These are phyloP conservation scores for Tuta absoluta DNA, from an alignment of 2,888 invertebrate species.

Conservation along the genomic window DNA sequence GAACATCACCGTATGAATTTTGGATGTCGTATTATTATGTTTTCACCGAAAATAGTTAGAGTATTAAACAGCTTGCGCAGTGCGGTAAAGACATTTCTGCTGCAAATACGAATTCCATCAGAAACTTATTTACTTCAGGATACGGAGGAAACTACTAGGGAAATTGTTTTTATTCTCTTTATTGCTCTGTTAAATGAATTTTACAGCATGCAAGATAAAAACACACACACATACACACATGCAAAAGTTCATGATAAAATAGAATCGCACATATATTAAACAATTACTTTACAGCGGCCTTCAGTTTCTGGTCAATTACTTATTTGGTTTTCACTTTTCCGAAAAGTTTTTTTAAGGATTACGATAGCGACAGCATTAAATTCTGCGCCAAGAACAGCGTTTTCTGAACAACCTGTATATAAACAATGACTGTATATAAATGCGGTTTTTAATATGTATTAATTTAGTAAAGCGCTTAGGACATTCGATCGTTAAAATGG, in stretches of 20 bases:
- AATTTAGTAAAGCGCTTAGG: neutral
- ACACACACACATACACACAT: neutral
- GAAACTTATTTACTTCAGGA: slow-evolving; percentile 35
- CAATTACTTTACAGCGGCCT: too few species aligned
- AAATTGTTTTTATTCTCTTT: slow-evolving; percentile 18
- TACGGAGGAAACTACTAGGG: slow-evolving; percentile 30
- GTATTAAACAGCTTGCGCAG: slow-evolving; percentile 44
- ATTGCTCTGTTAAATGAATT: slow-evolving; percentile 3
- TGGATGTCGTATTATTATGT: slow-evolving; percentile 11
- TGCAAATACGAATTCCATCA: slow-evolving; percentile 27
- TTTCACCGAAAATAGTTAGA: slow-evolving; percentile 17
- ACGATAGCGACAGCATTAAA: too few species aligned
- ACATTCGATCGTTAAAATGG: neutral
- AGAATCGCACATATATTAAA: neutral
- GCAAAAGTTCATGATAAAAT: neutral
- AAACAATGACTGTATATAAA: neutral
- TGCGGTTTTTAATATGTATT: neutral
- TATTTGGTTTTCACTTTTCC: too few species aligned
- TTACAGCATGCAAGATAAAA: neutral
- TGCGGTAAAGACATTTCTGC: slow-evolving; percentile 44
- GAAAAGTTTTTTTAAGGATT: too few species aligned
- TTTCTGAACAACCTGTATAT: neutral
- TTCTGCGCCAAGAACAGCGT: neutral
- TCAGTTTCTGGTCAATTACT: too few species aligned
- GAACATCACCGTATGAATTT: slow-evolving; percentile 14